Conservation (phyloP, 2,113 vertebrate genomes). For the Lonchura striata region DNA sequence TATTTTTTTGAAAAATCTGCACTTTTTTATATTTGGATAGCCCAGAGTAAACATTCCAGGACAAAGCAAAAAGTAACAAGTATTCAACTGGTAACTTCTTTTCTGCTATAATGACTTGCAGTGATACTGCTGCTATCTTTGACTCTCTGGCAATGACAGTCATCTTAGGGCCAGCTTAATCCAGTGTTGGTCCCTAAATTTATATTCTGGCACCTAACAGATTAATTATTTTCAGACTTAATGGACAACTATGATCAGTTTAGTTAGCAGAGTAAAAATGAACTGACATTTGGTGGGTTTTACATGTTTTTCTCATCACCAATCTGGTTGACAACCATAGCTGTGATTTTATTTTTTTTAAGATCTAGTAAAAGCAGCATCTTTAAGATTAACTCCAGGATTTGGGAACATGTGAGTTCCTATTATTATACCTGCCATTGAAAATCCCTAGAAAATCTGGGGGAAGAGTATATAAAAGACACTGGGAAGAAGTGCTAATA, state of each 20-base stretch:
- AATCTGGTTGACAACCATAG: neutral
- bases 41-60: neutral
- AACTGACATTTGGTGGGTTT: neutral
- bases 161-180: neutral
- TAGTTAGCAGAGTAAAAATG: neutral
- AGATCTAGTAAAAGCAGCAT: neutral
- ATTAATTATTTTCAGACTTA: slow-evolving; percentile 2
- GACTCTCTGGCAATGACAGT: neutral
- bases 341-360: neutral
- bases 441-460: slow-evolving; percentile 17
- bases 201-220: neutral
- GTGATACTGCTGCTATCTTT: neutral
- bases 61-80: neutral
- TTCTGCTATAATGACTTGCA: neutral
- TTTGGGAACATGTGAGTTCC: neutral
- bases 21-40: neutral
- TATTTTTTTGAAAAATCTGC: neutral
- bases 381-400: neutral
- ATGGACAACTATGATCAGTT: neutral
- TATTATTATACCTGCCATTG: slow-evolving; percentile 14
- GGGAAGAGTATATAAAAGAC: neutral
- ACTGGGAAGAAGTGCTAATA: slow-evolving; percentile 9
- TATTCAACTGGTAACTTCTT: neutral
- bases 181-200: neutral
- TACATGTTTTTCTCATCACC: neutral